A percentile compares a stretch with the other conserved stretches of the same genome.
These are phyloP conservation scores for Phoenoteleia sp. DNA, from an alignment of 2,888 invertebrate genomes.

Conservation along the genomic window DNA sequence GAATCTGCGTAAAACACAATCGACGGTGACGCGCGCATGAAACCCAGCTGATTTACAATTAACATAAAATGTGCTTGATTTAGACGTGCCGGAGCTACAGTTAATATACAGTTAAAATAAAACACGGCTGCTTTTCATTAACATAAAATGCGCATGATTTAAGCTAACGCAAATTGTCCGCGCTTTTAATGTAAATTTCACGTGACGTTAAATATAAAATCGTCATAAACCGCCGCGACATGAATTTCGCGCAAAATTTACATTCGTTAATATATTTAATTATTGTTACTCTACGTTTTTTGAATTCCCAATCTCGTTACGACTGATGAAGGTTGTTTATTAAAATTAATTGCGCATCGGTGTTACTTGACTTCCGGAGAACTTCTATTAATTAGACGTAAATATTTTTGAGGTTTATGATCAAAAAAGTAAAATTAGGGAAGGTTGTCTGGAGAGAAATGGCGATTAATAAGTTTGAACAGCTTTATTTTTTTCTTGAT, in stretches of 20 bases:
- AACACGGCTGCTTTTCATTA: constrained; percentile 14
- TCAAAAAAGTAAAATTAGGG: not conserved
- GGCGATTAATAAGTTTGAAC: too few species aligned
- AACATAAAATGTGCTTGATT: constrained; percentile 35
- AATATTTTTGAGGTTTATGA: not conserved
- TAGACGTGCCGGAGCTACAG: constrained; percentile 9
- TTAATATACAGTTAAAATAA: constrained; percentile 37
- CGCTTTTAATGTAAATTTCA: constrained; percentile 43
- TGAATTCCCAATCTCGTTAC: not conserved
- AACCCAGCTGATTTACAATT: constrained; percentile 38
- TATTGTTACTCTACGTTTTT: not conserved
- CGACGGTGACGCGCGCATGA: not conserved
- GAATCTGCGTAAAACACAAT: constrained; percentile 23
- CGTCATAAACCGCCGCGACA: constrained; percentile 9
- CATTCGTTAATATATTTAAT: not conserved
- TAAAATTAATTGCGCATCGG: not conserved
- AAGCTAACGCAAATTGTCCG: constrained; percentile 2
- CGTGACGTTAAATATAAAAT: constrained; percentile 37
- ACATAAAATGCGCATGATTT: constrained; percentile 29
- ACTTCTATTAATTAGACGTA: constrained; percentile 1
- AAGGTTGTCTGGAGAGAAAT: too few species aligned
- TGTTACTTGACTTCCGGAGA: not conserved
- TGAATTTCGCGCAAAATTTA: constrained; percentile 9
- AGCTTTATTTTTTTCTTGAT: too few species aligned
- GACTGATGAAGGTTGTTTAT: not conserved